phyloP scores from a whole-genome alignment of 1,140 invertebrate genomes.

The Propsilocerus akamusi region DNA sequence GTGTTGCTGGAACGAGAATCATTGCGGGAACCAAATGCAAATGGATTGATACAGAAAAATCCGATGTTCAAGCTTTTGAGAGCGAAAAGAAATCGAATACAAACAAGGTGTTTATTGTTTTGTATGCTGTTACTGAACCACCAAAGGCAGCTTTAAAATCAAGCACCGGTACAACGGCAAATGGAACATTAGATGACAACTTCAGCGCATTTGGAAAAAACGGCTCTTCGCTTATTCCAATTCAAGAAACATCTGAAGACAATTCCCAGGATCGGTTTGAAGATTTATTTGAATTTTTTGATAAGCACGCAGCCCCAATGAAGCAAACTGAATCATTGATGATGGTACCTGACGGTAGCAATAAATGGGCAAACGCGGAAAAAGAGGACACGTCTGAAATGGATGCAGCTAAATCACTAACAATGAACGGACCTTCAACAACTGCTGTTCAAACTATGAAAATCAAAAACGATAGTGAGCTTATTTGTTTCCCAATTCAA shows the following conservation, averaged over 20 bases:
- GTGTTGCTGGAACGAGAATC: not conserved
- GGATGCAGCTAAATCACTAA: not conserved
- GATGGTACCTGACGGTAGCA: not conserved
- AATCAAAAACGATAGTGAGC: not conserved
- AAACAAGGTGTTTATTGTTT: not conserved
- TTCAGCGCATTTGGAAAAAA: not conserved
- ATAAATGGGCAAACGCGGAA: not conserved
- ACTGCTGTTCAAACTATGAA: not conserved
- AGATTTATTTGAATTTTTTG: not conserved
- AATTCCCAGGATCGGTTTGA: not conserved
- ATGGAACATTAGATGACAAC: not conserved
- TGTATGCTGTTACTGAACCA: not conserved
- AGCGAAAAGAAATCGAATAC: not conserved
- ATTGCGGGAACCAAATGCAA: not conserved
- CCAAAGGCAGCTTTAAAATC: not conserved
- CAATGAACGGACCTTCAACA: not conserved
- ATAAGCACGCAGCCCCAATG: not conserved
- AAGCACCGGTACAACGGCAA: not conserved
- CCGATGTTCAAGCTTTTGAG: not conserved
- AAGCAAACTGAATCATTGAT: not conserved
- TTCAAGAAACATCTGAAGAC: not conserved
- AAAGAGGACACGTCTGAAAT: not conserved
- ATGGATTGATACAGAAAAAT: not conserved
- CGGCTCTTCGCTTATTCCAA: not conserved
- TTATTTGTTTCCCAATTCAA: constrained; percentile 1